Evolutionary conservation across 2,888 invertebrate species (phyloP), one percentile per base, ranked within the genome.

Genomic region (Drosophila ustulata): DNA sequence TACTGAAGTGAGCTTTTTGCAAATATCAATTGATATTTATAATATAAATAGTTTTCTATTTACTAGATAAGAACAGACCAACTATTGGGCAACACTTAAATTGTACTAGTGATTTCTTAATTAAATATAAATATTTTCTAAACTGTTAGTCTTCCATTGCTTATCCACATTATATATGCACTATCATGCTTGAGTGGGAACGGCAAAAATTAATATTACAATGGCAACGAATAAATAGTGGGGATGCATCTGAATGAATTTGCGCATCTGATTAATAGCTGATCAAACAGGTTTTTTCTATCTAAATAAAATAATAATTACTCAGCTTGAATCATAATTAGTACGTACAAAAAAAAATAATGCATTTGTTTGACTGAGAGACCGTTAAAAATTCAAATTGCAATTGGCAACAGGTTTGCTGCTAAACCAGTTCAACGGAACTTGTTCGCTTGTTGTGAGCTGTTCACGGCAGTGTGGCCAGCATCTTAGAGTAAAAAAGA

Each of bases 401-500:
- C 37, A 37, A 11, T n/a, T 4, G n/a, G 2, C 34, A 23, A n/a
- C 56, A 49, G 49, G 23, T 49, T 25, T 18, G 18, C 11, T 7
- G 4, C 9, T 26, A 25, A 56, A 34, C 11, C 18, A 41, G 41
- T 26, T 37, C 18, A 45, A 3, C 0, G 11, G n/a, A 32, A 11
- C 41, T 52, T 37, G 43, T 49, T 72, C 47, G 18, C 11, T 50
- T 50, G 13, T 2, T 18, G 18, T 18, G 28, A 28, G 26, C 18
- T 18, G 72, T 53, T 59, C 73, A 34, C 23, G 37, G 39, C 28
- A 28, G 28, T 5, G 28, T 28, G 4, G 5, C 28, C 28, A 28
- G 5, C 4, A 28, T 1, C 5, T 28, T 0, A 5, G 3, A 28
- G 28, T 28, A 5, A 28, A 28, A 3, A 18, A 18, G 18, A 18